Base-by-base conservation (phyloP, 2,888 invertebrate species). In the Aporophyla lueneburgensis region DNA sequence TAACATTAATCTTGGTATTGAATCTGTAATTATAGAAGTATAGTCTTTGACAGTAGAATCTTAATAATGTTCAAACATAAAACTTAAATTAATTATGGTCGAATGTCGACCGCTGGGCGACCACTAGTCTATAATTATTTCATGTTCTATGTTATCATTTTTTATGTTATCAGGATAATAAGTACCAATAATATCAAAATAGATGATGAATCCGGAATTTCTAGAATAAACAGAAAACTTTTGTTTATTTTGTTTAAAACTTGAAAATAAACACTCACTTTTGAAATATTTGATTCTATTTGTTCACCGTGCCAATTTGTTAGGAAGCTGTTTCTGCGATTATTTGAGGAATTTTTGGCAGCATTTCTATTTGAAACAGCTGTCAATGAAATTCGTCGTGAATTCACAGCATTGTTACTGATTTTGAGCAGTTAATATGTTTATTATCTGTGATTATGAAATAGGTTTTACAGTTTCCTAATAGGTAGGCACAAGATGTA, bases 311-410 rank as follows among this genome's bases (percentile, higher is more conserved):
- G 72, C 54, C 80, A 56, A 61, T 72, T 33, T 43, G 19, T 43
- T 33, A 33, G 43, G 56, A 51, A 72, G 27, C n/a, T 46, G 43
- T 24, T 65, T 63, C 24, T 27, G 24, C 73, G 24, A 80, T 63
- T 24, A 80, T 21, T 62, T 80, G 33, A 63, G 19, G 43, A 77
- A 63, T 77, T 73, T 58, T 63, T 77, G 62, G 56, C 62, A 80
- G 51, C 53, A 69, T 40, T 7, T 51, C 40, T 43, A 40, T 61
- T 61, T 49, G 14, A 51, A 77, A 16, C n/a, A 10, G 27, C 1
- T 79, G n/a, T 27, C 27, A 40, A 40, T 7, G 14, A 49, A 76
- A 62, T 46, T 40, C 7, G 33, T 4, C 53, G n/a, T 19, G 16
- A 40, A 51, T 51, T 5, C 21, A 27, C 10, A 14, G 19, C n/a